Conservation (phyloP, 2,113 vertebrate species). For the Spizaetus ornatus region DNA sequence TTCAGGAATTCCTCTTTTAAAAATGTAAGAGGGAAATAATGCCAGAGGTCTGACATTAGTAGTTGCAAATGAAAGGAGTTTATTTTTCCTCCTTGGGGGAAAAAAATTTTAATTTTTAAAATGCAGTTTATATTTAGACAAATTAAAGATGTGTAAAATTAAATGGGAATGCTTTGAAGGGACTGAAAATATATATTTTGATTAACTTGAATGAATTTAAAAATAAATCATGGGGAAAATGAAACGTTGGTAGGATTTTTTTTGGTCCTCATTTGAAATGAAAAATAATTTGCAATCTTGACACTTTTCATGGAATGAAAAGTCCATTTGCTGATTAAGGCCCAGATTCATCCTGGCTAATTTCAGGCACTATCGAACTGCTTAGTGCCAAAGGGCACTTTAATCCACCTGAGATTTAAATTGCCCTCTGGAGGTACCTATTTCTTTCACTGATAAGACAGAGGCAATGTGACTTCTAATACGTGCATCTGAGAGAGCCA, state of each 20-base stretch:
- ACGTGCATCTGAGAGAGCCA: background rate
- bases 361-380: conserved; percentile 53
- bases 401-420: conserved; percentile 46
- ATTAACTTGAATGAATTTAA: conserved; percentile 52
- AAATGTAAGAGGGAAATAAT: background rate
- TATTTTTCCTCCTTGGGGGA: background rate
- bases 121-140: background rate
- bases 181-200: conserved; percentile 25
- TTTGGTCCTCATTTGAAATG: conserved; percentile 36
- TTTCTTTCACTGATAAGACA: conserved; percentile 10
- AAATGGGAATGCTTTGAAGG: conserved; percentile 45
- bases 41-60: background rate
- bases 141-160: conserved; percentile 42
- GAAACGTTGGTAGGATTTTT: background rate
- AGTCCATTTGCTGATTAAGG: conserved; percentile 67
- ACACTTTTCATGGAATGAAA: conserved; percentile 49
- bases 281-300: conserved; percentile 64
- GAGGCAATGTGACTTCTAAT: background rate
- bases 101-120: conserved; percentile 20
- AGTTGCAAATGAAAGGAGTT: background rate
- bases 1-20: background rate
- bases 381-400: conserved; percentile 46
- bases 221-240: conserved; percentile 44
- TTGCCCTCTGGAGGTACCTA: conserved; percentile 23
- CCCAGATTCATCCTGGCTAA: conserved; percentile 1